Evolutionary conservation across 1,140 invertebrate species (phyloP).

Genomic region (Cherax quadricarinatus): DNA sequence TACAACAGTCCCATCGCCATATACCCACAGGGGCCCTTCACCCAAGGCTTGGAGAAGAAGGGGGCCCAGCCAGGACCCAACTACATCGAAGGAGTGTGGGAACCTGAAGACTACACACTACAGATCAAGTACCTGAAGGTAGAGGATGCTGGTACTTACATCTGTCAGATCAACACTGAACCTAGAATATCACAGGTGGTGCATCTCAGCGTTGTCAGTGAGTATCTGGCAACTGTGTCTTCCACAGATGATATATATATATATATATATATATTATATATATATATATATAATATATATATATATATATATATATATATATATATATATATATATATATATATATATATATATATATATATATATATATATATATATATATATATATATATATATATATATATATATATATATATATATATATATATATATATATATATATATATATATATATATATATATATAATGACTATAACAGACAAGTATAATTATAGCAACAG

Average conservation of each 20-base stretch:
- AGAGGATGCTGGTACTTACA: constrained; percentile 66
- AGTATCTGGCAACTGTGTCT: constrained; percentile 1
- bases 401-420: neutral
- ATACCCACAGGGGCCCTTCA: constrained; percentile 43
- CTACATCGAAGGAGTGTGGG: constrained; percentile 66
- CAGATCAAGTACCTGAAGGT: constrained; percentile 67
- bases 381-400: neutral
- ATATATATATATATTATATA: constrained; percentile 5
- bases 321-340: constrained; percentile 15
- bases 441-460: constrained; percentile 9
- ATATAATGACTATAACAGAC: neutral
- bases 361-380: constrained; percentile 13
- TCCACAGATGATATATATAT: too few relatives aligned
- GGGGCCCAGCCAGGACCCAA: constrained; percentile 45
- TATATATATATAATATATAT: neutral
- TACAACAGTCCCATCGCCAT: constrained; percentile 44
- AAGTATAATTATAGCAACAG: neutral
- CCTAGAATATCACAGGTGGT: constrained; percentile 58
- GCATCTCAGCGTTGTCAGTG: constrained; percentile 61
- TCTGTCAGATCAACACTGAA: constrained; percentile 72
- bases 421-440: constrained; percentile 32
- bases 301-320: too few relatives aligned
- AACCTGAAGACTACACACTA: constrained; percentile 68
- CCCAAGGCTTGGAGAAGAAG: constrained; percentile 5
- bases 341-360: constrained; percentile 15